Conservation (phyloP, 2,797 vertebrate genomes). For the Halcyon chelicuti region DNA sequence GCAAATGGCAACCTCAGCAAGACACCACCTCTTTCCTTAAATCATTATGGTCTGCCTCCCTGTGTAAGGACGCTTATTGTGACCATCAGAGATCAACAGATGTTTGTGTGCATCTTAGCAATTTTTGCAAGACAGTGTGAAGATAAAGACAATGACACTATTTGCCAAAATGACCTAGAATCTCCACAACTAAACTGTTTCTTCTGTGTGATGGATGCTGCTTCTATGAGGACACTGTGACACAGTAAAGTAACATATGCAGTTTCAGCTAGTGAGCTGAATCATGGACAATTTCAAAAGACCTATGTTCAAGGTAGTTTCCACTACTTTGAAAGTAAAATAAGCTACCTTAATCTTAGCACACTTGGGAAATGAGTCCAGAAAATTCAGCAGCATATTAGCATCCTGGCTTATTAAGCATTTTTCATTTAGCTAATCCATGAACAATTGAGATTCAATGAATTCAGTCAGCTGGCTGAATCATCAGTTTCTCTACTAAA, state of each 20-base stretch:
- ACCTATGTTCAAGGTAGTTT: background rate
- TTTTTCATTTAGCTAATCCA: slow-evolving; percentile 12
- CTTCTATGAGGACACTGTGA: background rate
- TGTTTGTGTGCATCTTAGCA: background rate
- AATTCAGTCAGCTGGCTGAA: slow-evolving; percentile 15
- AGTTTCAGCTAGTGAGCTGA: background rate
- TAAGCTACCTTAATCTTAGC: background rate
- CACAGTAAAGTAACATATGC: background rate
- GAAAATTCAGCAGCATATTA: background rate
- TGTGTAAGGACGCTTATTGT: background rate
- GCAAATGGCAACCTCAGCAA: background rate
- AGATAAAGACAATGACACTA: background rate
- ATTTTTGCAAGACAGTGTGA: background rate
- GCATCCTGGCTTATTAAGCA: background rate
- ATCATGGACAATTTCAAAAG: background rate
- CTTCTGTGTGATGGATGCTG: background rate
- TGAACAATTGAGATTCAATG: background rate
- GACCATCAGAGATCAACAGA: background rate
- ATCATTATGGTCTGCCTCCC: background rate
- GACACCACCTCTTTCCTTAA: background rate
- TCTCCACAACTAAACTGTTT: background rate
- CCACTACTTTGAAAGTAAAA: background rate
- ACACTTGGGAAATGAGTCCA: background rate
- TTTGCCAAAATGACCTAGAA: background rate
- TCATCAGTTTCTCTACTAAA: background rate